Evolutionary conservation across 1,140 invertebrate species (phyloP).

Genomic region (Babylonia areolata): DNA sequence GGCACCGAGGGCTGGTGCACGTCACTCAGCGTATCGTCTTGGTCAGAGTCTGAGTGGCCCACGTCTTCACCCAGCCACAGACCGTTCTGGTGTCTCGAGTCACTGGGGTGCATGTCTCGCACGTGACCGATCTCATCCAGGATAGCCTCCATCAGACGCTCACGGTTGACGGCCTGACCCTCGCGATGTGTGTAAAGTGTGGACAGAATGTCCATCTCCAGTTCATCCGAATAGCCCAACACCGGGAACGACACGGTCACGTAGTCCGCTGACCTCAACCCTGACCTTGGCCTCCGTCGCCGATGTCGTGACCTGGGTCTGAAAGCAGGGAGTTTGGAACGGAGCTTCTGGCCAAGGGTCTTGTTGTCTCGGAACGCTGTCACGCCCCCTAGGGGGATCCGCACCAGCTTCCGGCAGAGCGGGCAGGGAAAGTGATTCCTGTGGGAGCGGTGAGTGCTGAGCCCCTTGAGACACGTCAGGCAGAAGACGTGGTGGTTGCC

Average conservation of each 20-base stretch:
- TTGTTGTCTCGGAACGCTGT: not conserved
- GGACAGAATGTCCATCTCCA: not conserved
- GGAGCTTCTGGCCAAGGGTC: not conserved
- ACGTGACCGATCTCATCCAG: not conserved
- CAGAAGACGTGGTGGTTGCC: slow-evolving; percentile 24
- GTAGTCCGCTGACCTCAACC: not conserved
- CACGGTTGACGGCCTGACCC: not conserved
- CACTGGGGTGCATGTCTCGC: not conserved
- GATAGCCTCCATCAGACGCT: not conserved
- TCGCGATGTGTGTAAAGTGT: not conserved
- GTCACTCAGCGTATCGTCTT: not conserved
- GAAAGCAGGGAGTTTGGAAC: not conserved
- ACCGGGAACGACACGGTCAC: not conserved
- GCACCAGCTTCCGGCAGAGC: slow-evolving; percentile 4
- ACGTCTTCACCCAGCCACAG: not conserved
- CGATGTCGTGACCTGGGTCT: not conserved
- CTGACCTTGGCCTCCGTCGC: not conserved
- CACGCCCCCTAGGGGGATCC: not conserved
- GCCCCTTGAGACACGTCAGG: not conserved
- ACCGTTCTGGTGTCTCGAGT: not conserved
- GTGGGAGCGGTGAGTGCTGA: not conserved
- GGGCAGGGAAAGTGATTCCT: not conserved
- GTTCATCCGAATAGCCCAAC: not conserved
- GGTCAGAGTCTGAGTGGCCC: not conserved
- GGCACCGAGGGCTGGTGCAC: not conserved